These are phyloP conservation scores for Leucophenga maculata DNA, from an alignment of 2,888 invertebrate species.

Conservation along the genomic window DNA sequence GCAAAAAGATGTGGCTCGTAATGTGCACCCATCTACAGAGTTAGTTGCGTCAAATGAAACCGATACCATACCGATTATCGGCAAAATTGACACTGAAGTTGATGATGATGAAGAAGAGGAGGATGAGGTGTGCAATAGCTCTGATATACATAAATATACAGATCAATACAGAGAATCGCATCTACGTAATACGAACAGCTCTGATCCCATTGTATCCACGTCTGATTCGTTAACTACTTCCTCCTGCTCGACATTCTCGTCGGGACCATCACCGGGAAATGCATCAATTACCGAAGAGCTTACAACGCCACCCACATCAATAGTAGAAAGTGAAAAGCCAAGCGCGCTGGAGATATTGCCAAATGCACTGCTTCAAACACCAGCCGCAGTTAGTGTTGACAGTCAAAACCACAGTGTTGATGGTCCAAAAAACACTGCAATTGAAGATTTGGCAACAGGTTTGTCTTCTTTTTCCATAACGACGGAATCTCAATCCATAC, in stretches of 20 bases:
- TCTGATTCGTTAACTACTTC: conserved; percentile 70
- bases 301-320: conserved; percentile 42
- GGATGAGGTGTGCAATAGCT: conserved; percentile 44
- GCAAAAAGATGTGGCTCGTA: conserved; percentile 10
- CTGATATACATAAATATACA: conserved; percentile 65
- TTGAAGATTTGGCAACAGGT: conserved; percentile 67
- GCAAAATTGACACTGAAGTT: conserved; percentile 19
- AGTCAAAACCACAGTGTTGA: conserved; percentile 28
- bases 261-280: conserved; percentile 69
- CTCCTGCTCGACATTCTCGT: conserved; percentile 71
- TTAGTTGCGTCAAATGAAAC: neutral
- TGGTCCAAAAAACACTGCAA: conserved; percentile 20
- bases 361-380: neutral
- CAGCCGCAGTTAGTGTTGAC: conserved; percentile 10
- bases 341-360: conserved; percentile 38
- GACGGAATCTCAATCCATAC: conserved; percentile 56
- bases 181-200: conserved; percentile 15
- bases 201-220: conserved; percentile 52
- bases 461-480: conserved; percentile 70
- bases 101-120: conserved; percentile 44
- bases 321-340: conserved; percentile 34
- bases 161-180: conserved; percentile 46
- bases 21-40: neutral
- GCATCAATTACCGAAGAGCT: conserved; percentile 60
- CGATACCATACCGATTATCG: neutral